phyloP scores from a whole-genome alignment of 2,797 vertebrate genomes.

The Hydrocynus forskahlii region DNA sequence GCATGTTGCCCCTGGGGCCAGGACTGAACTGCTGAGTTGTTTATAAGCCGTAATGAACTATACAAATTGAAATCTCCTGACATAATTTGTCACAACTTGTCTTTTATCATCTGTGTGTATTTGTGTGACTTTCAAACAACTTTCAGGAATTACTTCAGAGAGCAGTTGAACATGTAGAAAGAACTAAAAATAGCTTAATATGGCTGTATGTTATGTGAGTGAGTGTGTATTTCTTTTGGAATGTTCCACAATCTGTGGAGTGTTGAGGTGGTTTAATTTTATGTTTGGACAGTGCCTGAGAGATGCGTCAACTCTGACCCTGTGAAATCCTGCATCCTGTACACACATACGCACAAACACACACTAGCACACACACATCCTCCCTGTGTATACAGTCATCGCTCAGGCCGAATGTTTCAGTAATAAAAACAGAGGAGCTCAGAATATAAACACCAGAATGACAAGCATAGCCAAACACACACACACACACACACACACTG shows the following conservation, averaged over 20 bases:
- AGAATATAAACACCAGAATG: slow-evolving; percentile 47
- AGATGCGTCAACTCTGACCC: slow-evolving; percentile 44
- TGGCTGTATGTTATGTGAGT: no score
- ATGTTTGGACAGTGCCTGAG: slow-evolving; percentile 43
- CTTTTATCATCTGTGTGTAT: no score
- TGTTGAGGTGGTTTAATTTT: slow-evolving; percentile 30
- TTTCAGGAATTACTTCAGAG: no score
- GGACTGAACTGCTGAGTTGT: no score
- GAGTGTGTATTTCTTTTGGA: slow-evolving; percentile 37
- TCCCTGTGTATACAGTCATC: slow-evolving; percentile 31
- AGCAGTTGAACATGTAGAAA: no score
- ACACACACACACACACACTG: slow-evolving; percentile 33
- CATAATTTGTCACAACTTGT: no score
- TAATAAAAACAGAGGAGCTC: slow-evolving; percentile 46
- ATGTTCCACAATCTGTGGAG: slow-evolving; percentile 19
- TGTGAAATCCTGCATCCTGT: slow-evolving; percentile 8
- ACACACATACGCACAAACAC: not conserved
- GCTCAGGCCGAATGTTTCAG: slow-evolving; percentile 44
- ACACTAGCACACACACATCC: slow-evolving; percentile 16
- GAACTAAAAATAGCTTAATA: no score
- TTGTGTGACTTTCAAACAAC: no score
- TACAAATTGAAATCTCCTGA: no score
- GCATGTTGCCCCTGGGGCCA: no score
- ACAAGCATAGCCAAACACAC: slow-evolving; percentile 27
- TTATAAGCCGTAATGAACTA: no score